Evolutionary conservation across 1,140 invertebrate species (phyloP).

Genomic region (Diachasma alloeum): DNA sequence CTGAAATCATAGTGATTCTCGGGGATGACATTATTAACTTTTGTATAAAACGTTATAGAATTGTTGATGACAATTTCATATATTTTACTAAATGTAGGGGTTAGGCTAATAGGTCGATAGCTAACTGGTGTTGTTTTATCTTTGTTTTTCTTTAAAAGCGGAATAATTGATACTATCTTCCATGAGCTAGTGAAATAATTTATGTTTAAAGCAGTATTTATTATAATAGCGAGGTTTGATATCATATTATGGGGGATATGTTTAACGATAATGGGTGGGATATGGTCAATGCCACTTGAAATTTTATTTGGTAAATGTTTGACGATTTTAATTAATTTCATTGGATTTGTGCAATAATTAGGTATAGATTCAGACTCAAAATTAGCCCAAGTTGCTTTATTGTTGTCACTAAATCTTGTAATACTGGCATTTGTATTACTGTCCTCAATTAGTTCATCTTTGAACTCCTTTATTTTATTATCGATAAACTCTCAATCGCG

Average conservation of each 20-base stretch:
- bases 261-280: conserved; percentile 19
- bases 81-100: too few relatives aligned
- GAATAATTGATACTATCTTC: conserved; percentile 18
- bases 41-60: background rate
- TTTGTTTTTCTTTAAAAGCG: conserved; percentile 4
- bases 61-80: conserved; percentile 22
- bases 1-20: conserved; percentile 20
- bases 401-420: too few relatives aligned
- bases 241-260: conserved; percentile 5
- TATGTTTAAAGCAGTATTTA: conserved; percentile 23
- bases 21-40: conserved; percentile 12
- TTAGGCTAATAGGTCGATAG: conserved; percentile 24
- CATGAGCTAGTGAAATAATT: conserved; percentile 14
- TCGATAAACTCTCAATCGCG: background rate
- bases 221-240: background rate
- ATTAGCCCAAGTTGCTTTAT: too few relatives aligned
- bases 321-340: too few relatives aligned
- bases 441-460: too few relatives aligned
- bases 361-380: too few relatives aligned
- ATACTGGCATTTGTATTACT: too few relatives aligned
- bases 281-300: conserved; percentile 12
- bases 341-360: too few relatives aligned
- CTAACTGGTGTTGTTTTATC: background rate
- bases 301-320: conserved; percentile 26
- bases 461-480: background rate